phyloP scores from a whole-genome alignment of 2,113 vertebrate genomes.

The Sander vitreus region DNA sequence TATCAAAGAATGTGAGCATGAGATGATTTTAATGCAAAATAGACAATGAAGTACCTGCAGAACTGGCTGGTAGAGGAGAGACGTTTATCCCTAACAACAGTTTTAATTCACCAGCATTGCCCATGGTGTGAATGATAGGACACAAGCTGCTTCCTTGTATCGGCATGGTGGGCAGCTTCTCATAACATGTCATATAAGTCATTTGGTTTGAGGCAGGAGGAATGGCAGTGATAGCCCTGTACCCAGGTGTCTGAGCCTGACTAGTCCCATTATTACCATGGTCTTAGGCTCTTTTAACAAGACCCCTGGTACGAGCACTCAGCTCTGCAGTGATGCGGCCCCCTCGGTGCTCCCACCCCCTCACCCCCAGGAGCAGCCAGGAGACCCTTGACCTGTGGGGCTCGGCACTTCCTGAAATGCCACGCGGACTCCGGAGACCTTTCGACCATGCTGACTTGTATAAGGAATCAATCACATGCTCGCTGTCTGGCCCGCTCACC shows the following conservation, averaged over 20 bases:
- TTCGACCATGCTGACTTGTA: constrained; percentile 57
- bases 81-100: constrained; percentile 5
- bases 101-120: constrained; percentile 26
- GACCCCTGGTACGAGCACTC: neutral
- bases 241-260: constrained; percentile 69
- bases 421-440: constrained; percentile 65
- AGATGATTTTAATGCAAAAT: constrained; percentile 16
- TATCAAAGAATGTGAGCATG: constrained; percentile 12
- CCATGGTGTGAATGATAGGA: constrained; percentile 34
- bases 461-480: constrained; percentile 73
- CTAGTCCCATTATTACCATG: constrained; percentile 59
- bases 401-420: constrained; percentile 64
- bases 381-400: constrained; percentile 64
- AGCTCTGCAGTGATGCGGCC: constrained; percentile 18
- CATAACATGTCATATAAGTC: constrained; percentile 53
- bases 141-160: constrained; percentile 52
- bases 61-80: constrained; percentile 6
- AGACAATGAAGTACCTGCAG: neutral
- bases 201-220: constrained; percentile 36
- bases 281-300: constrained; percentile 60
- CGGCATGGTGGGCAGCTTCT: constrained; percentile 49
- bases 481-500: constrained; percentile 45
- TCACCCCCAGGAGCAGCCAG: constrained; percentile 18
- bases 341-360: neutral
- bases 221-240: constrained; percentile 47